Conservation (phyloP, 2,797 vertebrate species). For the Zenarchopterus dispar region DNA sequence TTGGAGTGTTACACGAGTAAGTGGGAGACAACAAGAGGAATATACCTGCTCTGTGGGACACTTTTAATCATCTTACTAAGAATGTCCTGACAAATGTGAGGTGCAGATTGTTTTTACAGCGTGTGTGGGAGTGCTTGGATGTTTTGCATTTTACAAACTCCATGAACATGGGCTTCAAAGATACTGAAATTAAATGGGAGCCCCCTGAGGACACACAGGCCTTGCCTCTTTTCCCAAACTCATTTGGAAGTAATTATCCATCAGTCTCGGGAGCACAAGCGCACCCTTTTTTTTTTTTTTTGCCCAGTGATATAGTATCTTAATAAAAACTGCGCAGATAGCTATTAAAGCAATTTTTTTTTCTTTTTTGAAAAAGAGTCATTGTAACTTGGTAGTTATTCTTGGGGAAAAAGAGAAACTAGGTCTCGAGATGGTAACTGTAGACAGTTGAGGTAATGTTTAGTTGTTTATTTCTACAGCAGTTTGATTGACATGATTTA, state of each 20-base stretch:
- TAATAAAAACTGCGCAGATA: slow-evolving; percentile 24
- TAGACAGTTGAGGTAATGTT: no score
- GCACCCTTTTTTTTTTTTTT: slow-evolving; percentile 28
- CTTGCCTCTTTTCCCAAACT: slow-evolving; percentile 33
- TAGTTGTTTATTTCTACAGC: no score
- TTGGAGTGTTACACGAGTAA: no score
- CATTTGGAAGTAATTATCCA: slow-evolving; percentile 74
- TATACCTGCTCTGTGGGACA: slow-evolving; percentile 10
- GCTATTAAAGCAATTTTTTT: slow-evolving; percentile 1
- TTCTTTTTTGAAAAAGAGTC: no score
- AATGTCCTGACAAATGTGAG: slow-evolving; percentile 3
- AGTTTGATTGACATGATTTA: no score
- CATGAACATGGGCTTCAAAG: slow-evolving; percentile 61
- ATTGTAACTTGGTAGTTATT: no score
- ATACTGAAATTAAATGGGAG: slow-evolving; percentile 47
- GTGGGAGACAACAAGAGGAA: not conserved
- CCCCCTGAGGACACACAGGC: slow-evolving; percentile 39
- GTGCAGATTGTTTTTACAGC: not conserved
- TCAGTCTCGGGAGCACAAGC: slow-evolving; percentile 33
- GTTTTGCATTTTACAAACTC: slow-evolving; percentile 16
- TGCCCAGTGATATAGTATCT: slow-evolving; percentile 38
- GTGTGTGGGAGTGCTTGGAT: slow-evolving; percentile 2
- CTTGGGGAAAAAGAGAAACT: no score
- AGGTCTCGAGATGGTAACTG: no score
- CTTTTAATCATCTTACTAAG: slow-evolving; percentile 13